phyloP scores from a whole-genome alignment of 2,797 vertebrate species.

The Scomberomorus guttatus region DNA sequence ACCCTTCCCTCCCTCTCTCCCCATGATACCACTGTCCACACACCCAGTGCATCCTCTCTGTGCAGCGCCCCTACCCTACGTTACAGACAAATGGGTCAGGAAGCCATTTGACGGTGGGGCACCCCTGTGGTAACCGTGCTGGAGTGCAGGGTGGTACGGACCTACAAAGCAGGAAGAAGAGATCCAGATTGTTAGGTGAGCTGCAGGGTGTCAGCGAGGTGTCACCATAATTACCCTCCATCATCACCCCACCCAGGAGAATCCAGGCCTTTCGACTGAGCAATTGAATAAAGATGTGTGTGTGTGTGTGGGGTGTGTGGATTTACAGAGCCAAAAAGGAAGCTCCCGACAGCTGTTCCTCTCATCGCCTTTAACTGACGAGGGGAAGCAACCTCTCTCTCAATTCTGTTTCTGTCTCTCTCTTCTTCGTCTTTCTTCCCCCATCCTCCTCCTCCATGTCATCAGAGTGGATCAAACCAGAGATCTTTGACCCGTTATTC shows the following conservation, averaged over 20 bases:
- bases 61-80: conserved; percentile 28
- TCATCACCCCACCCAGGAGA: conserved; percentile 47
- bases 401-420: conserved; percentile 26
- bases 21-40: conserved; percentile 47
- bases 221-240: conserved; percentile 43
- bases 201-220: conserved; percentile 37
- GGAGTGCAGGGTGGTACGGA: conserved; percentile 9
- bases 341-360: conserved; percentile 79
- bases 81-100: conserved; percentile 53
- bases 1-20: conserved; percentile 43
- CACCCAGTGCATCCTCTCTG: conserved; percentile 48
- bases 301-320: conserved; percentile 29
- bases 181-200: conserved; percentile 23
- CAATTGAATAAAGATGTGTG: conserved; percentile 51
- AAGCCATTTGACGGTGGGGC: conserved; percentile 37
- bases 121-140: not conserved
- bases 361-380: conserved; percentile 70
- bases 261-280: conserved; percentile 24
- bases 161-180: conserved; percentile 15
- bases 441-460: conserved; percentile 47
- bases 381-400: conserved; percentile 46
- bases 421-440: conserved; percentile 5
- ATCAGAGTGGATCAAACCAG: conserved; percentile 37
- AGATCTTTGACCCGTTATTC: conserved; percentile 51
- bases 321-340: conserved; percentile 64